These are phyloP conservation scores for Anthonomus grandis DNA, from an alignment of 1,140 invertebrate species.

Conservation along the genomic window DNA sequence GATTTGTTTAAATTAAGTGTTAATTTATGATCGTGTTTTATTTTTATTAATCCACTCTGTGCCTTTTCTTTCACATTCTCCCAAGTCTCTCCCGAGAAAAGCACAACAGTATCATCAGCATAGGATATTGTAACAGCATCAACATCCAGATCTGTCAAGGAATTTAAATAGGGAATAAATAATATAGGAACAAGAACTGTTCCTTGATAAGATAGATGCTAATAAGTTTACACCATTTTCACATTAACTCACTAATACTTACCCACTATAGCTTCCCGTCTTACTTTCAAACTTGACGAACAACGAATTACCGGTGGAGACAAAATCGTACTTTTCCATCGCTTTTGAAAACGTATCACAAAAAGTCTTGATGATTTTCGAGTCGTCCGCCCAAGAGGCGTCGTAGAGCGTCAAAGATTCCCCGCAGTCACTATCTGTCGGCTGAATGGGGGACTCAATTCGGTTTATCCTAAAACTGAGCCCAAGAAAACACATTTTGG, in stretches of 20 bases:
- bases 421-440: slow-evolving; percentile 81
- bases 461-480: slow-evolving; percentile 80
- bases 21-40: too few relatives aligned
- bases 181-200: too few relatives aligned
- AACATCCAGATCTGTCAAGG: too few relatives aligned
- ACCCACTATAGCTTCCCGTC: slow-evolving; percentile 85
- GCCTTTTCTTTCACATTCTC: too few relatives aligned
- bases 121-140: too few relatives aligned
- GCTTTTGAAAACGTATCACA: slow-evolving; percentile 88
- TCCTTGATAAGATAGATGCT: too few relatives aligned
- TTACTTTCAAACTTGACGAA: slow-evolving; percentile 87
- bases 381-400: slow-evolving; percentile 78
- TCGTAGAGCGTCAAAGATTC: slow-evolving; percentile 87
- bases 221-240: too few relatives aligned
- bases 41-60: too few relatives aligned
- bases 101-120: too few relatives aligned
- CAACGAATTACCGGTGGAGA: slow-evolving; percentile 78
- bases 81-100: too few relatives aligned
- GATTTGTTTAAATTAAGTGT: too few relatives aligned
- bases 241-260: slow-evolving; percentile 37
- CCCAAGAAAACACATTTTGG: slow-evolving; percentile 1
- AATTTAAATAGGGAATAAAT: too few relatives aligned
- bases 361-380: slow-evolving; percentile 85
- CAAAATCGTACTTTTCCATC: slow-evolving; percentile 89
- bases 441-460: slow-evolving; percentile 82